A percentile compares a stretch with the other conserved stretches of the same genome.
Evolutionary conservation across 2,113 vertebrate genomes (phyloP).

Genomic region (Pyrgilauda ruficollis): DNA sequence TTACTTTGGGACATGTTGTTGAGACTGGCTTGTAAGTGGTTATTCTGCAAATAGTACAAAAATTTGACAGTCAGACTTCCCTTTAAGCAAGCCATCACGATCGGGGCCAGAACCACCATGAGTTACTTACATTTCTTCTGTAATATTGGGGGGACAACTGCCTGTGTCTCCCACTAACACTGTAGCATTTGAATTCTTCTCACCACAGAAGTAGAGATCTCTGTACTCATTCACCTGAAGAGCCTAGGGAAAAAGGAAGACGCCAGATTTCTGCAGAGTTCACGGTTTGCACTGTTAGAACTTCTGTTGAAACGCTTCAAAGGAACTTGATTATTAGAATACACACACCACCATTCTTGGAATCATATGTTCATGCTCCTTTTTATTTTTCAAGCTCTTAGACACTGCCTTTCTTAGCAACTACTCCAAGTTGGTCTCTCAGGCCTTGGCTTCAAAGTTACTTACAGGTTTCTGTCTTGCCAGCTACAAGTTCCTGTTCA

Average conservation of each 20-base stretch:
- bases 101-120: background rate
- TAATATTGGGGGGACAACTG: background rate
- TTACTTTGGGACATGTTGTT: background rate
- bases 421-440: background rate
- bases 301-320: background rate
- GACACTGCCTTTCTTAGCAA: background rate
- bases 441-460: background rate
- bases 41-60: background rate
- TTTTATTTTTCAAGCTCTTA: background rate
- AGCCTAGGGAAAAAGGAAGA: conserved; percentile 33
- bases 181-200: background rate
- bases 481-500: background rate
- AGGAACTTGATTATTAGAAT: background rate
- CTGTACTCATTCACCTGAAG: conserved; percentile 68
- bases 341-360: rapidly evolving
- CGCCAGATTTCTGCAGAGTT: background rate
- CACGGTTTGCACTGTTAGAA: background rate
- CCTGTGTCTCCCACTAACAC: background rate
- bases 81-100: background rate
- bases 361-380: background rate
- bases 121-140: conserved; percentile 51
- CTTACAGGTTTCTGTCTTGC: background rate
- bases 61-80: background rate
- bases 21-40: background rate
- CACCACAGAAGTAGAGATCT: conserved; percentile 59